These are phyloP conservation scores for Physella acuta DNA, from an alignment of 1,140 invertebrate genomes.

Conservation along the genomic window DNA sequence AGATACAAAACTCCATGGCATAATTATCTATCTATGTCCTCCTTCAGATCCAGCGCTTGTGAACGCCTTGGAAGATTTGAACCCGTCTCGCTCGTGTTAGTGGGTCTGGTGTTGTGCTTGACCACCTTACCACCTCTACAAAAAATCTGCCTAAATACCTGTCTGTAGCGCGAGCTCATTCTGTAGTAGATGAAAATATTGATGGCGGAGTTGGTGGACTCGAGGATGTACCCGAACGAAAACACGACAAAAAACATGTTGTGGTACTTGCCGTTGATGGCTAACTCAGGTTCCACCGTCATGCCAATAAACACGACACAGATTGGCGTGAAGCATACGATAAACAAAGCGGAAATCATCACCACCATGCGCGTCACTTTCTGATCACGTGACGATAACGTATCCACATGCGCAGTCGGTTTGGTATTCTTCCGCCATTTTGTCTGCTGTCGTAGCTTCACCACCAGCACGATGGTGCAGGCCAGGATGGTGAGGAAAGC, in stretches of 20 bases:
- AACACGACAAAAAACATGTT: not conserved
- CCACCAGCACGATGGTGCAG: not conserved
- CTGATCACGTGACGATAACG: not conserved
- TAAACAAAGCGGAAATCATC: not conserved
- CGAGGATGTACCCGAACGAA: not conserved
- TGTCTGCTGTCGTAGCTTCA: not conserved
- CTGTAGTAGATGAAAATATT: conserved; percentile 15
- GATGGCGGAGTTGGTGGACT: not conserved
- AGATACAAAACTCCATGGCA: no score
- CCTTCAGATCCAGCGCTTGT: no score
- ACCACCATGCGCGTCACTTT: conserved; percentile 2
- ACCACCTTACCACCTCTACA: no score
- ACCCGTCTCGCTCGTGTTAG: no score
- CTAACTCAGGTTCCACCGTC: not conserved
- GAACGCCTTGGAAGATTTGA: no score
- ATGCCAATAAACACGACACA: not conserved
- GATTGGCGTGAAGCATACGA: not conserved
- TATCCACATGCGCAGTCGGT: not conserved
- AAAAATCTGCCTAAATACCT: not conserved
- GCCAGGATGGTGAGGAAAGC: not conserved
- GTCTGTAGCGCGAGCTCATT: conserved; percentile 2
- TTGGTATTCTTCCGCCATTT: not conserved
- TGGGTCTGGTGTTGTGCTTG: no score
- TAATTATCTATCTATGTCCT: no score
- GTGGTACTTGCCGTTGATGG: conserved; percentile 3